Evolutionary conservation across 2,113 vertebrate species (phyloP).

Genomic region (Montifringilla adamsi): DNA sequence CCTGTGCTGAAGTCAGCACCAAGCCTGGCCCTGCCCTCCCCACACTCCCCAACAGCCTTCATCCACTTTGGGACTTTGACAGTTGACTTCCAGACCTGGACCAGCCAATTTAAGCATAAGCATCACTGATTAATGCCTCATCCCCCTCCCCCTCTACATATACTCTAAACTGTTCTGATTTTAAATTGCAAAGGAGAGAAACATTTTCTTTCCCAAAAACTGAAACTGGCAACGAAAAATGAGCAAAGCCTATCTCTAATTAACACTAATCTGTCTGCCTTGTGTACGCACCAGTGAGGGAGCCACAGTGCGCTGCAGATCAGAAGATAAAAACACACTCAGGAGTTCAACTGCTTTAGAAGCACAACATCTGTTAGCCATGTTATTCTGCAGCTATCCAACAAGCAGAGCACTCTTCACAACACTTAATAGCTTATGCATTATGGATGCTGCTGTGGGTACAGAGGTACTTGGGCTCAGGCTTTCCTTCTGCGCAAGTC

Average conservation of each 20-base stretch:
- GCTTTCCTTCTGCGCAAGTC: background rate
- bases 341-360: slow-evolving; percentile 41
- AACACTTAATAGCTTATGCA: slow-evolving; percentile 2
- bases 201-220: slow-evolving; percentile 22
- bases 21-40: background rate
- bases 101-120: background rate
- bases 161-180: background rate
- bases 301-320: background rate
- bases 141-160: background rate
- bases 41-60: background rate
- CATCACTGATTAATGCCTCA: background rate
- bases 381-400: slow-evolving; percentile 23
- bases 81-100: background rate
- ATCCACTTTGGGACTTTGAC: background rate
- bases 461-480: background rate
- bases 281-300: background rate
- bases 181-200: slow-evolving; percentile 45
- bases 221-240: slow-evolving; percentile 52
- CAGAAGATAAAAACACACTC: slow-evolving; percentile 31
- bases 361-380: slow-evolving; percentile 43
- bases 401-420: slow-evolving; percentile 30
- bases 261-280: slow-evolving; percentile 42
- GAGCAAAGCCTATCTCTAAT: slow-evolving; percentile 54
- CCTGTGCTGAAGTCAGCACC: background rate
- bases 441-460: background rate